phyloP scores from a whole-genome alignment of 2,113 vertebrate genomes.

The Pao palembangensis region DNA sequence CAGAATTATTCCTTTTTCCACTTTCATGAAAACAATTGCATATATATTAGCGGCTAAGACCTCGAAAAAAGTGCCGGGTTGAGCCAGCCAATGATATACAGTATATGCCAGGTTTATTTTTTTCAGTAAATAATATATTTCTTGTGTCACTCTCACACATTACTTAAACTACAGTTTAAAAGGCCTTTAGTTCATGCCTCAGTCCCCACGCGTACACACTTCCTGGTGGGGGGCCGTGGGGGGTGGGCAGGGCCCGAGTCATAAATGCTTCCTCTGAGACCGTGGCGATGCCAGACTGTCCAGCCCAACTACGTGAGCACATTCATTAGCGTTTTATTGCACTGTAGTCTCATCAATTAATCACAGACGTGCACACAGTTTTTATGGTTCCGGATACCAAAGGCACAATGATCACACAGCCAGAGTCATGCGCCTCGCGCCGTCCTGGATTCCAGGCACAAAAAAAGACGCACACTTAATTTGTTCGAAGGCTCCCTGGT shows the following conservation, averaged over 20 bases:
- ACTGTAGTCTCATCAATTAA: conserved; percentile 49
- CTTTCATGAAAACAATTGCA: no score
- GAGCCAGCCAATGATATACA: no score
- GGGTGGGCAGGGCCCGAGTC: conserved; percentile 43
- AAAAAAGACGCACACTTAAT: conserved; percentile 16
- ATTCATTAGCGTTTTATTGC: conserved; percentile 69
- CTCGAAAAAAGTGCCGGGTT: no score
- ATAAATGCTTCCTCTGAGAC: conserved; percentile 61
- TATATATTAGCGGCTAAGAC: no score
- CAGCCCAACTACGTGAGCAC: conserved; percentile 54
- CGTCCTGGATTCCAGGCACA: conserved; percentile 6
- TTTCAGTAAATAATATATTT: neutral
- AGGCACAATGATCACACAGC: neutral
- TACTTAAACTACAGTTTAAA: conserved; percentile 23
- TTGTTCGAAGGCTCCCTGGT: conserved; percentile 37
- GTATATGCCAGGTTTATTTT: no score
- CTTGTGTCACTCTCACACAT: conserved; percentile 6
- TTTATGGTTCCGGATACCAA: conserved; percentile 17
- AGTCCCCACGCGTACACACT: conserved; percentile 34
- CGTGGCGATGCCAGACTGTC: conserved; percentile 45
- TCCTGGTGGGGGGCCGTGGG: conserved; percentile 37
- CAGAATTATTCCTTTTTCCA: no score
- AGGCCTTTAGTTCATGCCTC: conserved; percentile 9
- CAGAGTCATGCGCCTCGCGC: conserved; percentile 3
- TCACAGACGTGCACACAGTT: conserved; percentile 22